Percentiles rank a stretch among this genome's conserved stretches.
phyloP scores from a whole-genome alignment of 1,140 invertebrate species.

The Theocolax elegans region DNA sequence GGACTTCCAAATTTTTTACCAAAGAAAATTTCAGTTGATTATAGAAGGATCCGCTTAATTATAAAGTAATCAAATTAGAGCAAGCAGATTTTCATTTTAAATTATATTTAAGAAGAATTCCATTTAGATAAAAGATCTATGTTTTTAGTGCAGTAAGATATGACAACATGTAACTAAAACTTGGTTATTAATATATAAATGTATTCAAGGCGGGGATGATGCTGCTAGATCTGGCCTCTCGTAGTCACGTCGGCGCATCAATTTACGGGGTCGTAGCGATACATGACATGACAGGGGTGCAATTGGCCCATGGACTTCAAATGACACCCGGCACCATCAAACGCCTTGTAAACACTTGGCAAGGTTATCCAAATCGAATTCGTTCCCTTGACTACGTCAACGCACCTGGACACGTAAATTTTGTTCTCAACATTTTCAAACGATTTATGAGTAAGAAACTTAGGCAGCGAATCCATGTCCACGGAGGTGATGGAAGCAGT shows the following conservation, averaged over 20 bases:
- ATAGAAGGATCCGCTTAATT: no score
- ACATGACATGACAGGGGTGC: constrained; percentile 71
- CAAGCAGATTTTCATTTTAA: no score
- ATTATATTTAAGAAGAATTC: no score
- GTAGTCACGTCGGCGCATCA: constrained; percentile 67
- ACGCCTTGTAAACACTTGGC: constrained; percentile 73
- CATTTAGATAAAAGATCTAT: constrained; percentile 6
- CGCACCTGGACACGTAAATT: constrained; percentile 75
- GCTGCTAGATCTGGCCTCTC: constrained; percentile 69
- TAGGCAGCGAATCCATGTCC: constrained; percentile 69
- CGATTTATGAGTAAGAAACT: constrained; percentile 79
- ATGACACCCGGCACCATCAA: constrained; percentile 71
- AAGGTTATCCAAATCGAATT: constrained; percentile 77
- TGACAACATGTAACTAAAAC: no score
- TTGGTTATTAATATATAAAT: constrained; percentile 1
- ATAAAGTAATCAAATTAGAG: no score
- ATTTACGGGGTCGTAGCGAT: constrained; percentile 72
- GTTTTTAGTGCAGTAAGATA: neutral
- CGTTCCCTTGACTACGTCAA: constrained; percentile 79
- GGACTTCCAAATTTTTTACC: no score
- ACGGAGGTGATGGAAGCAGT: constrained; percentile 59
- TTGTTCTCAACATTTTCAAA: constrained; percentile 76
- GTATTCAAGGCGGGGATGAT: constrained; percentile 66
- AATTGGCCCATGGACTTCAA: constrained; percentile 72
- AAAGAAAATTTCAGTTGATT: no score